Percentiles rank a stretch among this genome's conserved stretches.
Evolutionary conservation across 2,888 invertebrate species (phyloP).

Genomic region (Lasioglossum morio): DNA sequence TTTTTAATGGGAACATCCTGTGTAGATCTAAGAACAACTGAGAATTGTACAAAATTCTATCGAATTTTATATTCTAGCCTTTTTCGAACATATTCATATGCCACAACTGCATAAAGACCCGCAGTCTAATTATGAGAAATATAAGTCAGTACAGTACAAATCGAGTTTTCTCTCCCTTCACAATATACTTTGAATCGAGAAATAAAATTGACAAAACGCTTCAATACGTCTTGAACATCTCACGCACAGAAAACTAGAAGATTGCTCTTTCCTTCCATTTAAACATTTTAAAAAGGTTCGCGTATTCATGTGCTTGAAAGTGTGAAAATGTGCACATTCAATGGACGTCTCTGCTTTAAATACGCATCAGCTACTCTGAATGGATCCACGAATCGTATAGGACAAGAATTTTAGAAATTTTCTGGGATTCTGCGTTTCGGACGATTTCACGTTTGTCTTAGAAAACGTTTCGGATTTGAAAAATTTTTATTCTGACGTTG

Average conservation of each 20-base stretch:
- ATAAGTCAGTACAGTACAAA: neutral
- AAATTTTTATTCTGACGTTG: conserved; percentile 20
- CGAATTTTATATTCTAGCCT: too few relatives aligned
- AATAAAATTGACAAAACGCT: neutral
- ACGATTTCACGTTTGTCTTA: neutral
- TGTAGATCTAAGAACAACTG: too few relatives aligned
- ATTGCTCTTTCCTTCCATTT: neutral
- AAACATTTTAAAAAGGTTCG: neutral
- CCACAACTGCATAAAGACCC: too few relatives aligned
- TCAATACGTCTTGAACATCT: neutral
- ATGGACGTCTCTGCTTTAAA: conserved; percentile 12
- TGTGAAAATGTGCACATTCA: conserved; percentile 3
- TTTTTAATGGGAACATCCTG: too few relatives aligned
- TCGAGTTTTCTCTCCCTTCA: neutral
- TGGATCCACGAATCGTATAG: neutral
- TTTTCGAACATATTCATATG: too few relatives aligned
- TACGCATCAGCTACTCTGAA: conserved; percentile 13
- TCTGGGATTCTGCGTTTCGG: neutral
- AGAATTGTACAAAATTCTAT: too few relatives aligned
- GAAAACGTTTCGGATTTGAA: conserved; percentile 24
- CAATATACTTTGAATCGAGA: neutral
- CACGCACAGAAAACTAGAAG: neutral
- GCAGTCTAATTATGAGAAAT: neutral
- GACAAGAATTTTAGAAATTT: conserved; percentile 19
- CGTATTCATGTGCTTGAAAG: neutral